Evolutionary conservation across 2,113 vertebrate species (phyloP).

Genomic region (Pao palembangensis): DNA sequence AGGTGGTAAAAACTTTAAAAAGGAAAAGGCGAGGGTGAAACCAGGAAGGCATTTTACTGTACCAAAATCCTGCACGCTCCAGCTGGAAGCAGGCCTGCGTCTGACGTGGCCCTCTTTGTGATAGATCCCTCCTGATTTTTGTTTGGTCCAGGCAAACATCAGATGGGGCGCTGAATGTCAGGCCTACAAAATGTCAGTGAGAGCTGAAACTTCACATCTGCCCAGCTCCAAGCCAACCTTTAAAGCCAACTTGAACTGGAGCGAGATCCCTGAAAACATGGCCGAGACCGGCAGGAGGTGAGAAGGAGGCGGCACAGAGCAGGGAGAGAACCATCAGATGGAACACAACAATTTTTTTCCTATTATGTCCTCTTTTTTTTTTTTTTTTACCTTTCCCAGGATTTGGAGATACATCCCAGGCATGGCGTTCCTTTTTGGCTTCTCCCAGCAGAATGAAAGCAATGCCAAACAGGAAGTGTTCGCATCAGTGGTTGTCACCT

Average conservation of each 20-base stretch:
- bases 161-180: conserved; percentile 77
- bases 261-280: conserved; percentile 55
- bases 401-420: conserved; percentile 68
- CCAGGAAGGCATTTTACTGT: neutral
- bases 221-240: conserved; percentile 47
- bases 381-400: conserved; percentile 37
- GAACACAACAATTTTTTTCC: neutral
- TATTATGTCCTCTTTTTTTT: neutral
- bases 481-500: conserved; percentile 44
- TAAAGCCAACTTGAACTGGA: conserved; percentile 62
- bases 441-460: conserved; percentile 50
- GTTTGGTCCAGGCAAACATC: conserved; percentile 62
- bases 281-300: conserved; percentile 51
- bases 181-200: conserved; percentile 64
- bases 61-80: neutral
- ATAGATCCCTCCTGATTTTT: conserved; percentile 4
- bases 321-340: neutral
- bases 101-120: neutral
- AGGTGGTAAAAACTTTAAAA: no score
- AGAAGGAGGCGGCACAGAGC: neutral
- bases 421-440: conserved; percentile 59
- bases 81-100: neutral
- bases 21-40: no score
- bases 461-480: conserved; percentile 63
- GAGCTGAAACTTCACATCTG: conserved; percentile 20